phyloP scores from a whole-genome alignment of 1,140 invertebrate genomes.

The Pygmarrhopalites habei region DNA sequence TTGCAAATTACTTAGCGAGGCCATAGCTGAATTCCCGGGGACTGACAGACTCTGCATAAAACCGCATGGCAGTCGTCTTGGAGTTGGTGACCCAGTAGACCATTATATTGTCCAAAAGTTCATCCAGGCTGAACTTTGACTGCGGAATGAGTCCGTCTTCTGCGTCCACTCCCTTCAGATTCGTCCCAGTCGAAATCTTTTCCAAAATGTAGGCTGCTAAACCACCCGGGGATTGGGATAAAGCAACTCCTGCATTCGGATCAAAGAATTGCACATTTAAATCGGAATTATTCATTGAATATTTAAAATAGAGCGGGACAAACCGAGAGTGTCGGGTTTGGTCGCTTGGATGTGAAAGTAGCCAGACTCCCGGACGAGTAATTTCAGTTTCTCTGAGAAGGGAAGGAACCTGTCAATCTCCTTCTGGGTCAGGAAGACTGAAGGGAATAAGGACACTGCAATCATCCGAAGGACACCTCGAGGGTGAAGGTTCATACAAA shows the following conservation, averaged over 20 bases:
- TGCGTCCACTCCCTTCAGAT: slow-evolving; percentile 50
- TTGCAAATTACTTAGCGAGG: background rate
- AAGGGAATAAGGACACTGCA: slow-evolving; percentile 27
- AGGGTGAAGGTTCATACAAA: slow-evolving; percentile 37
- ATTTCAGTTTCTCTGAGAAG: slow-evolving; percentile 10
- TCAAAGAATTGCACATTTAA: background rate
- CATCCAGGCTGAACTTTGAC: slow-evolving; percentile 45
- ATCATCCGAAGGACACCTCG: slow-evolving; percentile 36
- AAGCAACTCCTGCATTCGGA: slow-evolving; percentile 21
- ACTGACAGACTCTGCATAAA: slow-evolving; percentile 58
- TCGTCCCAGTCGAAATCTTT: slow-evolving; percentile 73
- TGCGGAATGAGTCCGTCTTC: slow-evolving; percentile 66
- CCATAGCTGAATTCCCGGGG: background rate
- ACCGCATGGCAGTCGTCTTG: slow-evolving; percentile 65
- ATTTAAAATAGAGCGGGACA: too few species aligned
- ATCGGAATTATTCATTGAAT: too few species aligned
- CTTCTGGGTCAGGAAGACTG: slow-evolving; percentile 24
- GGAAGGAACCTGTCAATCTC: slow-evolving; percentile 25
- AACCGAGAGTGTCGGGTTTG: slow-evolving; percentile 81
- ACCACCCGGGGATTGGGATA: slow-evolving; percentile 43
- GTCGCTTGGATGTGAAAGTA: slow-evolving; percentile 68
- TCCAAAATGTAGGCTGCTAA: slow-evolving; percentile 73
- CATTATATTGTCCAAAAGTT: slow-evolving; percentile 77
- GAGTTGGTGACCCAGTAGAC: slow-evolving; percentile 73
- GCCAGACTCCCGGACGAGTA: slow-evolving; percentile 27